A percentile compares a stretch with the other conserved stretches of the same genome.
These are phyloP conservation scores for Podotricha telesiphe DNA, from an alignment of 2,888 invertebrate genomes.

Conservation along the genomic window DNA sequence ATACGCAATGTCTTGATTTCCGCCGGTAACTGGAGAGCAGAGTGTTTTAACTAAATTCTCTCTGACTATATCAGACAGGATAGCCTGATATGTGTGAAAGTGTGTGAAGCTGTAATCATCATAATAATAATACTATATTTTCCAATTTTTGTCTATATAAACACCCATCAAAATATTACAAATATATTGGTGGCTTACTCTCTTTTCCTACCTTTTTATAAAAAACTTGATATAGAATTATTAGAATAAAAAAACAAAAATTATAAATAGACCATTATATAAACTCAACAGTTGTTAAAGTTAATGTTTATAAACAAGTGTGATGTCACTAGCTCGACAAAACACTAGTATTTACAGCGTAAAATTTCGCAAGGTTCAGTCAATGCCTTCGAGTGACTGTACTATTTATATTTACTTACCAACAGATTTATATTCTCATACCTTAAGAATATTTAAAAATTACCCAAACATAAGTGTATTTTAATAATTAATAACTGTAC, in stretches of 20 bases:
- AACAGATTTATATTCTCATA: background rate
- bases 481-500: background rate
- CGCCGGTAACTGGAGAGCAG: too few relatives aligned
- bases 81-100: too few relatives aligned
- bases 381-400: conserved; percentile 32
- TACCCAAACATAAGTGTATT: background rate
- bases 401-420: conserved; percentile 16
- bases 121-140: too few relatives aligned
- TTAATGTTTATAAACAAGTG: background rate
- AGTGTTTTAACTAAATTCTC: too few relatives aligned
- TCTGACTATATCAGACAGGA: too few relatives aligned
- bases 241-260: background rate
- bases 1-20: too few relatives aligned
- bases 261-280: background rate
- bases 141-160: too few relatives aligned
- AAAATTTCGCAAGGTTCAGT: conserved; percentile 31
- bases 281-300: background rate
- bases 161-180: too few relatives aligned
- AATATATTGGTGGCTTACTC: too few relatives aligned
- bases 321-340: conserved; percentile 18
- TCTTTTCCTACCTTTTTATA: too few relatives aligned
- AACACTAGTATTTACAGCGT: conserved; percentile 19
- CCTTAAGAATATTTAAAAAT: background rate
- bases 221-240: background rate
- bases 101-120: too few relatives aligned